Evolutionary conservation across 2,113 vertebrate genomes (phyloP), one percentile per base, ranked within the genome.

Genomic region (Protobothrops flavoviridis): DNA sequence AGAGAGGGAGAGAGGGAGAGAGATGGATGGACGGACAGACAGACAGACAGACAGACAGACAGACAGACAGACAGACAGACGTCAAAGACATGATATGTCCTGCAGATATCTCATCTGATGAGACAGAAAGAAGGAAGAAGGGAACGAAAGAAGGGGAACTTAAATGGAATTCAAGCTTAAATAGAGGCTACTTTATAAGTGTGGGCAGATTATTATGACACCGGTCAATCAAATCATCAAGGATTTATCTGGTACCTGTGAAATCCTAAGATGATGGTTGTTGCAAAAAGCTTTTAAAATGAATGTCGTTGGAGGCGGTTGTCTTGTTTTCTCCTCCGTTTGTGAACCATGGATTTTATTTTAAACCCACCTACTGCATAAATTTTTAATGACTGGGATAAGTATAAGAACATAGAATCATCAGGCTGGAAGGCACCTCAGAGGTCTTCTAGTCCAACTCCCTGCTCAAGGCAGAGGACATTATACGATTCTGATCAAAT

Each of bases 101-200:
- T 92, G 96, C 95, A 92, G 89, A 94, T 97, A 95, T 94, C 7
- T 50, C 8, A 50, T 50, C 95, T 94, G 91, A 94, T 91, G 93
- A 91, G 59, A 88, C 43, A 64, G 55, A 89, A 81, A 92, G 87
- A 48, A 96, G 69, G 93, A 89, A 85, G 48, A 90, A 89, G 85
- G 17, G 10, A 56, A 93, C 39, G 11, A 57, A 39, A 93, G 95
- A 85, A 92, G 92, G 93, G 57, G 85, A 95, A 91, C 81, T 56
- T 94, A 94, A 94, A 96, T 95, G 81, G 94, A 50, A 50, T 50
- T 50, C 48, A 50, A 50, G 48, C 48, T 50, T 9, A 50, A 50
- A 50, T 50, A 50, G 48, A 50, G 48, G 48, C 8, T 9, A 9
- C 26, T 95, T 50, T 87, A 48, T 56, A 92, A 97, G 29, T 69